Conservation (phyloP, 2,888 invertebrate genomes). For the Noctua fimbriata region DNA sequence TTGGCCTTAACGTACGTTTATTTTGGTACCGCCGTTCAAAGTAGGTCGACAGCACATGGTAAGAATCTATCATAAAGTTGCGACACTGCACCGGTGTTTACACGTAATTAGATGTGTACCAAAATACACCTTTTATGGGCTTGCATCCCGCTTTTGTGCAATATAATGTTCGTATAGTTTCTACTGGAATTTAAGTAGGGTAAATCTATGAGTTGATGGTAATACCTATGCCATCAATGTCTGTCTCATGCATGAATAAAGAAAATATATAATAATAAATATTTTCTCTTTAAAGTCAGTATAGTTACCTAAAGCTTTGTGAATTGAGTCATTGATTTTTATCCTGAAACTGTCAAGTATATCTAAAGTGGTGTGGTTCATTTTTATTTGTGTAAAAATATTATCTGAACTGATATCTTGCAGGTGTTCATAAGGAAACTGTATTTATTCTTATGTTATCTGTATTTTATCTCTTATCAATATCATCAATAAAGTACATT, state of each 20-base stretch:
- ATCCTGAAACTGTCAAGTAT: not conserved
- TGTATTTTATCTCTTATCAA: conserved; percentile 45
- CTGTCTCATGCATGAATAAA: too few relatives aligned
- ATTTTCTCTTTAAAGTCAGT: too few relatives aligned
- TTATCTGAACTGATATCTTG: conserved; percentile 48
- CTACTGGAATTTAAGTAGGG: not conserved
- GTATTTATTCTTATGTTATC: conserved; percentile 27
- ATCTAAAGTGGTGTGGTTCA: conserved; percentile 6
- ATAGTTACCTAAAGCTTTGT: not conserved
- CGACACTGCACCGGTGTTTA: conserved; percentile 69
- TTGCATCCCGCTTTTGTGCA: conserved; percentile 20
- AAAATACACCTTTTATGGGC: conserved; percentile 59
- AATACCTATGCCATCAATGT: not conserved
- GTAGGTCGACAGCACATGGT: conserved; percentile 80
- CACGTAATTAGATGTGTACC: conserved; percentile 44
- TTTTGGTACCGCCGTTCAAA: conserved; percentile 76
- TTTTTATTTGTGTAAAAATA: conserved; percentile 22
- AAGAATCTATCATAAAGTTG: conserved; percentile 77
- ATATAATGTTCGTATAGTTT: conserved; percentile 19
- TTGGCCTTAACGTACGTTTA: conserved; percentile 77
- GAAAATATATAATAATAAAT: not conserved
- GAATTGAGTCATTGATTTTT: conserved; percentile 5
- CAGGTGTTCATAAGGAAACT: conserved; percentile 53
- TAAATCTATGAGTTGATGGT: not conserved
- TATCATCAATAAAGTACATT: conserved; percentile 16